Evolutionary conservation across 35 echinoderm and acorn worm species (phyloP).

Genomic region (Acanthaster planci): DNA sequence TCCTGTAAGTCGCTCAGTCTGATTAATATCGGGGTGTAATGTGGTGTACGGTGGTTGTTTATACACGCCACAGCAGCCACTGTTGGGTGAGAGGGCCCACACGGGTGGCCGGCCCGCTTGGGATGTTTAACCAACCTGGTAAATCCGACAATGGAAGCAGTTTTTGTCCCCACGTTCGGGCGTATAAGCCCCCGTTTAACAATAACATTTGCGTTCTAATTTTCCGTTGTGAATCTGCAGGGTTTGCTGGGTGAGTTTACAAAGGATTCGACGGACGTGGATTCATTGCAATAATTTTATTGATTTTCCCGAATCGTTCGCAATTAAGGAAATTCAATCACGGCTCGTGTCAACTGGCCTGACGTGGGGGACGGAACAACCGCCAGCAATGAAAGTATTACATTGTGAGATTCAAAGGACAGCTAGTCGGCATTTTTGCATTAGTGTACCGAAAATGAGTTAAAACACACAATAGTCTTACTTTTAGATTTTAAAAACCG

Average conservation of each 20-base stretch:
- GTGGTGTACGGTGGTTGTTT: conserved; percentile 21
- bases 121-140: conserved; percentile 7
- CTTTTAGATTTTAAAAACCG: too few species aligned
- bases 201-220: conserved; percentile 21
- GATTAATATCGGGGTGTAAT: conserved; percentile 12
- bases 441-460: too few species aligned
- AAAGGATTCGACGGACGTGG: neutral
- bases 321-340: neutral
- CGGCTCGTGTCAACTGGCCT: neutral
- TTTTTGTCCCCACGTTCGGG: conserved; percentile 7
- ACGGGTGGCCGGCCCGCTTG: conserved; percentile 1
- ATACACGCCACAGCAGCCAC: neutral
- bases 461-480: too few species aligned
- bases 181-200: neutral
- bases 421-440: too few species aligned
- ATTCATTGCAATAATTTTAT: neutral
- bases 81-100: neutral
- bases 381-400: too few species aligned
- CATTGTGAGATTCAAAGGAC: too few species aligned
- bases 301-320: neutral
- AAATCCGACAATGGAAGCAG: neutral
- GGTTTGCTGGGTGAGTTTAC: neutral
- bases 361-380: neutral
- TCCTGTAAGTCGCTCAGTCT: neutral
- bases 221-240: neutral